Conservation (phyloP, 2,113 vertebrate genomes). For the Camelus bactrianus region DNA sequence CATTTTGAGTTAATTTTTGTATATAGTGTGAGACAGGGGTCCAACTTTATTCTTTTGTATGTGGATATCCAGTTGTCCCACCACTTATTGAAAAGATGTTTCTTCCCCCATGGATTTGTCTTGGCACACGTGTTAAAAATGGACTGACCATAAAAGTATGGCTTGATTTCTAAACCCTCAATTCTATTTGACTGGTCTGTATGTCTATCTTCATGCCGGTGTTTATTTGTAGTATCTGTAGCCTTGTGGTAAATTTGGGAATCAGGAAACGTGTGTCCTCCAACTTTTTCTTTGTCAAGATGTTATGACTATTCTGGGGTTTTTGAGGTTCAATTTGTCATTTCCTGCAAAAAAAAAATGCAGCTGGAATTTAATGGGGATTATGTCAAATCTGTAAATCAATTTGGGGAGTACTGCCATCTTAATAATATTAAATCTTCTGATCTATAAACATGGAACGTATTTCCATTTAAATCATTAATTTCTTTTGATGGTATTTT, state of each 20-base stretch:
- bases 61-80: background rate
- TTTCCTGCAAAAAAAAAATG: background rate
- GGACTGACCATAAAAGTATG: background rate
- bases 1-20: background rate
- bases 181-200: background rate
- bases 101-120: background rate
- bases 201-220: background rate
- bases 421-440: background rate
- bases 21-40: background rate
- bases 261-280: background rate
- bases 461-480: constrained; percentile 29
- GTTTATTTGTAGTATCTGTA: background rate
- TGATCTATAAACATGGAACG: background rate
- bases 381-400: background rate
- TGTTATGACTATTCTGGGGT: background rate
- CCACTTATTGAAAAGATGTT: background rate
- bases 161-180: constrained; percentile 2
- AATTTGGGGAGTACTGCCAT: background rate
- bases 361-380: background rate
- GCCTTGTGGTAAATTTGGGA: constrained; percentile 16
- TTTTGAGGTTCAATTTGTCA: constrained; percentile 44
- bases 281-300: constrained; percentile 6
- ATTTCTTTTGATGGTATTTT: constrained; percentile 1
- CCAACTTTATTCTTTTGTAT: background rate
- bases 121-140: constrained; percentile 22